Base-by-base conservation (phyloP, 2,113 vertebrate genomes). In the Paramisgurnus dabryanus region DNA sequence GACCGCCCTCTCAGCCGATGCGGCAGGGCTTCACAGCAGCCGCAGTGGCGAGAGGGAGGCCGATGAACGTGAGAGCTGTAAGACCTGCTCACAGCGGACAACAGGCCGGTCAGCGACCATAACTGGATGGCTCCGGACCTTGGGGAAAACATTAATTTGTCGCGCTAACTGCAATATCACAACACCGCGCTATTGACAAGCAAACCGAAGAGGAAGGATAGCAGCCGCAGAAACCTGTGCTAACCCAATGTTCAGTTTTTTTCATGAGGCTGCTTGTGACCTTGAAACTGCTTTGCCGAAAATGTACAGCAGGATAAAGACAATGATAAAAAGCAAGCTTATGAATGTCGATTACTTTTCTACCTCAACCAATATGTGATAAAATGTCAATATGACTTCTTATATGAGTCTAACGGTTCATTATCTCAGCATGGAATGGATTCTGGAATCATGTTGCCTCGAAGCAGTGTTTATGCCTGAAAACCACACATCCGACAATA, bases 381-480 rank as follows among this genome's bases (percentile, higher is more conserved):
- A 55, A 64, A 41, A 45, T 72, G 60, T 64, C 17, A 45, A 41
- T 27, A 55, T 72, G 67, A 65, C 58, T 71, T 11, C n/a, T n/a
- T n/a, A n/a, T n/a, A n/a, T n/a, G n/a, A n/a, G 41, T 47, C 41
- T 45, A 45, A 67, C 41, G 7, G 74, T 73, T 27, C 43, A 69
- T 70, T 82, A 65, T 34, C 47, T 77, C 55, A 77, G 15, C 43
- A 34, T 7, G 18, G 74, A 82, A 7, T 64, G 66, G 58, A 34
- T 27, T 53, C 66, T 64, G 17, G 65, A 82, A 34, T 82, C 27
- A 76, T 12, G 4, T 45, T 76, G 66, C 65, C 82, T 70, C 6
- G 22, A 83, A 75, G 69, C 77, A 41, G 41, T 49, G 63, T 79
- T 67, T 73, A 49, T 41, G 39, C 34, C 64, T 12, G 4, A 67